Base-by-base conservation (phyloP, 2,888 invertebrate genomes). In the Acanthococcus lagerstroemiae region DNA sequence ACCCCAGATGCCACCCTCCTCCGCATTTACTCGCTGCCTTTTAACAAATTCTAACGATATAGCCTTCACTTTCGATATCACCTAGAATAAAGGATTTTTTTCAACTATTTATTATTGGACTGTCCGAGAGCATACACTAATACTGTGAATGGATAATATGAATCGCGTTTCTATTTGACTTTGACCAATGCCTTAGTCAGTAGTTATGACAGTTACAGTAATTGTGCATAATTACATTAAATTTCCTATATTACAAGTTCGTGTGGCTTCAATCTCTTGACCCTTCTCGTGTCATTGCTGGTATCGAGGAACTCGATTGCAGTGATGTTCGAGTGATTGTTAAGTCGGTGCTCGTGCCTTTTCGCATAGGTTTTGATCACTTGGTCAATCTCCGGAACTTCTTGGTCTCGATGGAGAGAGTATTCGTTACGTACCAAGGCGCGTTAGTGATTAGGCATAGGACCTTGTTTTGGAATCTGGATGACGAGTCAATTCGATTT, bases 401-500 rank as follows among this genome's bases (percentile, higher is more conserved):
- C 15, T 9, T 22, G 54, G 7, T 54, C 54, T 21, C 54, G 21
- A 54, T 54, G 54, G 24, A 54, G 54, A 24, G 15, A 12, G 21
- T 24, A 54, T 54, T 54, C 15, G 54, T 22, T 22, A 54, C 24
- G 25, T 54, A 54, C 54, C 54, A 54, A 22, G 54, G 24, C 22
- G 54, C 54, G 15, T 54, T 22, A 3, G 24, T 22, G 24, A 54
- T 54, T 22, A 12, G n/a, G n/a, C n/a, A n/a, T n/a, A n/a, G n/a
- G n/a, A n/a, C n/a, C n/a, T n/a, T n/a, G n/a, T n/a, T n/a, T n/a
- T n/a, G n/a, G n/a, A n/a, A n/a, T 6, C 54, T 54, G 54, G 24
- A 54, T 22, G 7, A 54, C 25, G 7, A 22, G 15, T 15, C 15
- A 22, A 21, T 52, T 52, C 22, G 54, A 7, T 22, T 19, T 37